These are phyloP conservation scores for Porphyrio hochstetteri DNA, from an alignment of 2,113 vertebrate species.

Conservation along the genomic window DNA sequence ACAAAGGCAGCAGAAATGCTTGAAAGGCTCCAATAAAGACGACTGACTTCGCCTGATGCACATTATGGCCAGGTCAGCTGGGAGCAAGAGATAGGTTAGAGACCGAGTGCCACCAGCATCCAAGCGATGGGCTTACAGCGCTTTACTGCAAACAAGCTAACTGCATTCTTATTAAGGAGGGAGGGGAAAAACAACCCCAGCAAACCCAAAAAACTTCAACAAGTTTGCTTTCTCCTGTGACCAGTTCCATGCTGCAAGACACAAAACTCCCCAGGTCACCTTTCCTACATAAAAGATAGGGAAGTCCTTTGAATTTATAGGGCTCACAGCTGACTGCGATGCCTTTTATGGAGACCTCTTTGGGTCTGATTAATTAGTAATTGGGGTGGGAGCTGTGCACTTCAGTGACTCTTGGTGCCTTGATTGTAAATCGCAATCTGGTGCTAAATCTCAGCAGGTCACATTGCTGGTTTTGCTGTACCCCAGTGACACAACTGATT, in stretches of 20 bases:
- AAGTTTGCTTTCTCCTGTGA: neutral
- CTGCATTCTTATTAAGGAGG: neutral
- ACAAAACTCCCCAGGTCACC: neutral
- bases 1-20: too few species aligned
- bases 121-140: neutral
- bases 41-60: neutral
- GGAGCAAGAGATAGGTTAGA: neutral
- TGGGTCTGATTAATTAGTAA: constrained; percentile 81
- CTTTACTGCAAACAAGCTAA: constrained; percentile 1
- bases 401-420: constrained; percentile 74
- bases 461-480: constrained; percentile 73
- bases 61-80: neutral
- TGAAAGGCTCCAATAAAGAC: neutral
- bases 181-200: neutral
- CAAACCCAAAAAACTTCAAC: neutral
- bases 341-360: constrained; percentile 72
- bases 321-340: constrained; percentile 23
- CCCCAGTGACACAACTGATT: constrained; percentile 76
- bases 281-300: neutral
- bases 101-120: neutral
- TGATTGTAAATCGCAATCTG: constrained; percentile 79
- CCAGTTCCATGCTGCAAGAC: neutral
- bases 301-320: constrained; percentile 52
- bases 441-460: constrained; percentile 75
- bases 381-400: constrained; percentile 72